phyloP scores from a whole-genome alignment of 2,797 vertebrate genomes.

The Cichlasoma orientale region DNA sequence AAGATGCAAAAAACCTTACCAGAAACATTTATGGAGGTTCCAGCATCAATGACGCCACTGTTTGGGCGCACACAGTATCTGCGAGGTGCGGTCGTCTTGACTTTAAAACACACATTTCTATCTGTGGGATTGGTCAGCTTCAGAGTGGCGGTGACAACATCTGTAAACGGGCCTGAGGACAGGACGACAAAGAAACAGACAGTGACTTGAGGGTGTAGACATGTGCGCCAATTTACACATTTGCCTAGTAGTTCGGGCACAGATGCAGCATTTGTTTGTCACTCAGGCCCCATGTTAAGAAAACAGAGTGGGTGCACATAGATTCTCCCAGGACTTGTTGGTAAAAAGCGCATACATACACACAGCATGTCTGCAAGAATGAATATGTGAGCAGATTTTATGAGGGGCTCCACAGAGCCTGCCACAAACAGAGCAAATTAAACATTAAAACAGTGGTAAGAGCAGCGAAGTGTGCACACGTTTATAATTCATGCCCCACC shows the following conservation, averaged over 20 bases:
- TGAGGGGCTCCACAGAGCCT: not conserved
- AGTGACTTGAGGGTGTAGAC: not conserved
- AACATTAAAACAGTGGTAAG: constrained; percentile 24
- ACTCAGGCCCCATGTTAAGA: not conserved
- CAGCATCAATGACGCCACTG: constrained; percentile 92
- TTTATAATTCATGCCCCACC: constrained; percentile 20
- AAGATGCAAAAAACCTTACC: constrained; percentile 65
- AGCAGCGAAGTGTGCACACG: not conserved
- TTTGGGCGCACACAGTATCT: constrained; percentile 96
- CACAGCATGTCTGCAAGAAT: not conserved
- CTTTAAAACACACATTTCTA: constrained; percentile 95
- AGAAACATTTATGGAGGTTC: constrained; percentile 90
- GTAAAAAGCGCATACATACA: not conserved
- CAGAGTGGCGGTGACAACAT: constrained; percentile 93
- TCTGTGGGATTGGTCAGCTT: constrained; percentile 95
- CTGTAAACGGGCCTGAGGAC: constrained; percentile 91
- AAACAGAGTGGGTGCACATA: not conserved
- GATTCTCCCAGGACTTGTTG: not conserved
- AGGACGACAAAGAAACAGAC: constrained; percentile 35
- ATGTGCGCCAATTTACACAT: not conserved
- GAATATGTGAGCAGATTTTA: not conserved
- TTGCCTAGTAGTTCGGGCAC: not conserved
- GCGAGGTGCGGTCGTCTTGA: constrained; percentile 95
- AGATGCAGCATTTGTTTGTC: not conserved
- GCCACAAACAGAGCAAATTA: constrained; percentile 14